Percentiles rank a stretch among this genome's conserved stretches.
phyloP scores from a whole-genome alignment of 2,888 invertebrate species.

The Argyra leucocephala region DNA sequence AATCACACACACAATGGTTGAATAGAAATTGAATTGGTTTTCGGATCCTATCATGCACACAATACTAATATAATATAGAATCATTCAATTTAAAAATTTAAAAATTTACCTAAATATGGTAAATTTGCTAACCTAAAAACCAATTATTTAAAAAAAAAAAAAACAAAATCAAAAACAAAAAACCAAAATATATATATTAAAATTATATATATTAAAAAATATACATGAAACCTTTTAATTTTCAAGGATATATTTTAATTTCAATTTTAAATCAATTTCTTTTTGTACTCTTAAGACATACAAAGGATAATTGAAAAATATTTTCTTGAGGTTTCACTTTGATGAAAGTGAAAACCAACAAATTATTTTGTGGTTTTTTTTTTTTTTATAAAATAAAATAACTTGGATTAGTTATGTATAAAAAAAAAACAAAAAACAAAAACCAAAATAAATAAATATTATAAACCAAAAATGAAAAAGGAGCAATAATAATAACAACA shows the following conservation, averaged over 20 bases:
- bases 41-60: too few relatives aligned
- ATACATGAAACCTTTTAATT: conserved; percentile 6
- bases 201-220: background rate
- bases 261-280: conserved; percentile 2
- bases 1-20: too few relatives aligned
- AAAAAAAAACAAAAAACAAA: background rate
- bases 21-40: too few relatives aligned
- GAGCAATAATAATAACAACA: too few relatives aligned
- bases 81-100: too few relatives aligned
- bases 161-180: background rate
- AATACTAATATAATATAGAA: too few relatives aligned
- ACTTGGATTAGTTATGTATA: background rate
- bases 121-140: background rate
- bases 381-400: background rate
- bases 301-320: conserved; percentile 1
- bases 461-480: background rate
- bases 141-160: too few relatives aligned
- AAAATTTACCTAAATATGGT: too few relatives aligned
- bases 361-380: background rate
- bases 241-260: background rate
- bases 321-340: conserved; percentile 3
- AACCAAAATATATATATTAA: background rate
- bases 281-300: background rate
- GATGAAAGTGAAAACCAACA: conserved; percentile 6
- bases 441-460: background rate